These are phyloP conservation scores for Drosophila malerkotliana DNA, from an alignment of 1,140 invertebrate species.

Conservation along the genomic window DNA sequence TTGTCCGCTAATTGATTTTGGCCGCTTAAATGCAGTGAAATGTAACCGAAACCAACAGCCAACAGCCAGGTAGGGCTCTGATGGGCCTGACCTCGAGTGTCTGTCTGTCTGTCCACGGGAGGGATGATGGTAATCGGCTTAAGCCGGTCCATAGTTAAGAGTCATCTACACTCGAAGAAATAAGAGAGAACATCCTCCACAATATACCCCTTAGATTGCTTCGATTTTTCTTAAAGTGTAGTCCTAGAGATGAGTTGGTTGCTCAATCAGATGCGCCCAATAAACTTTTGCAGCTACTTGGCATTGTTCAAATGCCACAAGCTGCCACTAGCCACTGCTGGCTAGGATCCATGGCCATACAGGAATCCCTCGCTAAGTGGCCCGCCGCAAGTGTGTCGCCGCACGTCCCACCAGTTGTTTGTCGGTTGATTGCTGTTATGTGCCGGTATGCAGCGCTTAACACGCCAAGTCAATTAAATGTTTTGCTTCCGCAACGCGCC, in stretches of 20 bases:
- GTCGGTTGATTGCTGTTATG: conserved; percentile 72
- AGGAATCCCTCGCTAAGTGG: conserved; percentile 56
- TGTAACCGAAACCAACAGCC: conserved; percentile 18
- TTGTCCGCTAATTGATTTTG: conserved; percentile 68
- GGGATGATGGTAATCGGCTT: conserved; percentile 46
- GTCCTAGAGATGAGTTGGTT: conserved; percentile 25
- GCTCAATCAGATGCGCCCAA: conserved; percentile 70
- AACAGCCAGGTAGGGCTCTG: not conserved
- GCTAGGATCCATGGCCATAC: no score
- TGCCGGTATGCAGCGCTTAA: conserved; percentile 74
- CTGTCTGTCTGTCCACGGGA: not conserved
- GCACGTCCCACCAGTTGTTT: conserved; percentile 68
- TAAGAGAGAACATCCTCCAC: conserved; percentile 32
- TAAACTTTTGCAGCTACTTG: conserved; percentile 73
- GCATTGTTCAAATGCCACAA: conserved; percentile 67
- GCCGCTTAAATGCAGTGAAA: conserved; percentile 61
- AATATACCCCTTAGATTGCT: not conserved
- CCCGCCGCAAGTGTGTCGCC: conserved; percentile 41
- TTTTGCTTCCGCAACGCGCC: conserved; percentile 67
- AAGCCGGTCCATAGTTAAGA: conserved; percentile 18
- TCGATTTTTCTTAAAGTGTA: not conserved
- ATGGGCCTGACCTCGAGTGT: conserved; percentile 47
- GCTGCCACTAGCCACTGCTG: conserved; percentile 20
- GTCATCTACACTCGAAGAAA: conserved; percentile 13
- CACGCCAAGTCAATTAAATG: conserved; percentile 83